phyloP scores from a whole-genome alignment of 2,797 vertebrate genomes.

The Ambastaia sidthimunki region DNA sequence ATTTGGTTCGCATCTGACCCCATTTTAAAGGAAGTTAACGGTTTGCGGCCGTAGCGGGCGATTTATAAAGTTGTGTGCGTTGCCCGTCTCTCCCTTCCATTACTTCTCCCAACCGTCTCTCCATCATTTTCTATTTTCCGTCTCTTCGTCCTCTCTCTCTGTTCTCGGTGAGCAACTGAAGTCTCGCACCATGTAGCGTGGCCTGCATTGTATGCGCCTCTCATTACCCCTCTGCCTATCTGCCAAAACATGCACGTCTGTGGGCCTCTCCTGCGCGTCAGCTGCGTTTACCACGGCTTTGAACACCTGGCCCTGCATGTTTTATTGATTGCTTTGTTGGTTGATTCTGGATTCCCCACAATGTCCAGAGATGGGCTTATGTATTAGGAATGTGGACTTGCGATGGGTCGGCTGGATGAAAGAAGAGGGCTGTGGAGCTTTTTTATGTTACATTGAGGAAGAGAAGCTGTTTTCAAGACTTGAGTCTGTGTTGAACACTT shows the following conservation, averaged over 20 bases:
- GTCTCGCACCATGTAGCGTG: conserved; percentile 44
- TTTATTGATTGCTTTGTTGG: conserved; percentile 82
- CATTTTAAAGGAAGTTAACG: conserved; percentile 2
- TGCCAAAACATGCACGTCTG: conserved; percentile 69
- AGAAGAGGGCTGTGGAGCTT: conserved; percentile 49
- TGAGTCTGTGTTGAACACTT: neutral
- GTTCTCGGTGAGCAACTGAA: conserved; percentile 36
- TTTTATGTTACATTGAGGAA: conserved; percentile 62
- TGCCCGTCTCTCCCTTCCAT: conserved; percentile 20
- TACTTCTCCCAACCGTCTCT: conserved; percentile 51
- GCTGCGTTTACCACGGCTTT: conserved; percentile 81
- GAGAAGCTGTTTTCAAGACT: conserved; percentile 57
- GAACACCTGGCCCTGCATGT: conserved; percentile 75
- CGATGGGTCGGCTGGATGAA: conserved; percentile 58
- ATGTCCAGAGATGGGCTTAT: conserved; percentile 74
- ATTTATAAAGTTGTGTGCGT: neutral
- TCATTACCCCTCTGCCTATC: conserved; percentile 60
- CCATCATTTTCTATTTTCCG: conserved; percentile 41
- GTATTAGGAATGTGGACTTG: conserved; percentile 76
- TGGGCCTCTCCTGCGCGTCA: conserved; percentile 68
- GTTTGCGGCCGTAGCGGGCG: neutral
- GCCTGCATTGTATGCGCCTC: conserved; percentile 50
- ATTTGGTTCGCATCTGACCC: neutral
- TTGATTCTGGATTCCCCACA: conserved; percentile 76
- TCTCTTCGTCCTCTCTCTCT: conserved; percentile 19